Conservation (phyloP, 1,140 invertebrate species). For the Trichonephila clavata region DNA sequence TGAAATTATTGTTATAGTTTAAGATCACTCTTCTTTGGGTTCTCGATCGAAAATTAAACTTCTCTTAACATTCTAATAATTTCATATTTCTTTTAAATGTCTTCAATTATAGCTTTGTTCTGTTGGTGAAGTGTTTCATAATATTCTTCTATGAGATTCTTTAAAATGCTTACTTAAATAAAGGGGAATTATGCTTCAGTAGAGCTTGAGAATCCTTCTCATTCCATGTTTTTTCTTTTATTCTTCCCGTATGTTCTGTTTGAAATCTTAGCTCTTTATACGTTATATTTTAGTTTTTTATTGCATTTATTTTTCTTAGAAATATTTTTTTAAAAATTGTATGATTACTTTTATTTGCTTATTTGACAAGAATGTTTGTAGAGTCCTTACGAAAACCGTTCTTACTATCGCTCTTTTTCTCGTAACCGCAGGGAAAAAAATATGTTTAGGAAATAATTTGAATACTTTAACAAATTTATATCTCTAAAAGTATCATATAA, state of each 20-base stretch:
- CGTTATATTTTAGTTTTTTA: neutral
- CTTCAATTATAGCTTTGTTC: neutral
- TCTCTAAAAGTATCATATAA: neutral
- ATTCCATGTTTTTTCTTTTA: neutral
- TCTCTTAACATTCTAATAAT: neutral
- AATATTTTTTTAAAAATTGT: neutral
- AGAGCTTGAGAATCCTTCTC: neutral
- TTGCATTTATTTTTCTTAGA: neutral
- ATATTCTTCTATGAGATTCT: neutral
- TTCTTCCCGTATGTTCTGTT: neutral
- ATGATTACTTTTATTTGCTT: neutral
- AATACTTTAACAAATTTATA: neutral
- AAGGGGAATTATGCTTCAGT: neutral
- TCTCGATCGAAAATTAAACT: neutral
- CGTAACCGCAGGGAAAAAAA: neutral
- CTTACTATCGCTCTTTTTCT: neutral
- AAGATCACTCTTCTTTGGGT: too few species aligned
- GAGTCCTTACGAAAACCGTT: conserved; percentile 16
- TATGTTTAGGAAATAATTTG: neutral
- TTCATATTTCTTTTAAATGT: neutral
- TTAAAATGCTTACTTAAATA: conserved; percentile 8
- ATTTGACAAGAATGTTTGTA: neutral
- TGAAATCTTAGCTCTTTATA: neutral
- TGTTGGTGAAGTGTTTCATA: neutral
- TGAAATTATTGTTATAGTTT: too few species aligned